Base-by-base conservation (phyloP, 2,113 vertebrate species). In the Odontesthes bonariensis region DNA sequence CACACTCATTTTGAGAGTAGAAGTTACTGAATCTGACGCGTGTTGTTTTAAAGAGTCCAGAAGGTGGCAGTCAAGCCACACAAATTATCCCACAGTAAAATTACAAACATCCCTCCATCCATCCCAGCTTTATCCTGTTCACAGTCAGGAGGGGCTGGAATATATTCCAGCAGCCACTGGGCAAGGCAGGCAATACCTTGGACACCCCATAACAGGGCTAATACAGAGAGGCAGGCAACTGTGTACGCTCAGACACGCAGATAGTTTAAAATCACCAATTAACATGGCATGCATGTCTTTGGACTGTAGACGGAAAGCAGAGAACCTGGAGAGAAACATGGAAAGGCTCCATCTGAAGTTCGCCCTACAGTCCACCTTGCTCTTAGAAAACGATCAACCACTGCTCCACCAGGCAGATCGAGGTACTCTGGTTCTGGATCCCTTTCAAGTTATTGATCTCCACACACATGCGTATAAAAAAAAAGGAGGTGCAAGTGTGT, bases 11-110 rank as follows among this genome's bases (percentile, higher is more conserved):
- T 56, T 58, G 23, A 13, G 11, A 44, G 23, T 7, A 72, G 6
- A 42, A 32, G 44, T 32, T 40, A 58, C 11, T 54, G 1, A 14
- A 13, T n/a, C 10, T 32, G 23, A 4, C 31, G 6, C 32, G 79
- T 1, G 0, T 12, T 32, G 16, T 23, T 73, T 33, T 4, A 14
- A 17, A 17, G 12, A 23, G n/a, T 70, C 91, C 89, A 89, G 70
- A 76, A 62, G 91, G 82, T 75, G 91, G 90, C 85, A 88, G 89
- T 55, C 88, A 0, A 82, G 35, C 12, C 62, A 20, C 1, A 27
- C 75, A 66, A 61, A 56, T 14, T 6, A 56, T 0, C 3, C 49
- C 3, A 17, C 27, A 58, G 4, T 47, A 19, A 5, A 19, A 4
- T 8, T 8, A 2, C 7, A 33, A 12, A 16, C 2, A 65, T 42